Conservation (phyloP, 1,140 invertebrate species). For the Heliconius himera region DNA sequence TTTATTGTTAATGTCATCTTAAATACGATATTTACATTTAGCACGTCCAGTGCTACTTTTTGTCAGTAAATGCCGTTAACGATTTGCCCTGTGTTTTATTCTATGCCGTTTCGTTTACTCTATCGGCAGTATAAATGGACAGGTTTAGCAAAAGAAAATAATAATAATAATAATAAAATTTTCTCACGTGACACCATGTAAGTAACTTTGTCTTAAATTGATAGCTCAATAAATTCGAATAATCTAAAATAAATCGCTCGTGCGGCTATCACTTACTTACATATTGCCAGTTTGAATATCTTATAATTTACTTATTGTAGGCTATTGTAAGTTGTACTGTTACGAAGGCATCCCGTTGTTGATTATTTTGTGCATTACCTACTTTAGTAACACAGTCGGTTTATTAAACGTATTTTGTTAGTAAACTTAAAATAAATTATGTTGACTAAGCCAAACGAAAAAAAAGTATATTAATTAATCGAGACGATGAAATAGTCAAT, state of each 20-base stretch:
- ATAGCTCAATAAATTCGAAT: conserved; percentile 32
- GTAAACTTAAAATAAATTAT: conserved; percentile 67
- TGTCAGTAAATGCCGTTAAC: conserved; percentile 8
- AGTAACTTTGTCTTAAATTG: conserved; percentile 22
- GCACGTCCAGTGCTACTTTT: conserved; percentile 18
- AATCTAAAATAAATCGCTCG: conserved; percentile 29
- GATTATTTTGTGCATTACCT: conserved; percentile 71
- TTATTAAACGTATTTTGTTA: conserved; percentile 63
- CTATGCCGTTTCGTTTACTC: not conserved
- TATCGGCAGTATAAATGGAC: conserved; percentile 44
- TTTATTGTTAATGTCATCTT: conserved; percentile 21
- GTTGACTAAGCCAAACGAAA: conserved; percentile 67
- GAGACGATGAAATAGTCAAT: conserved; percentile 49
- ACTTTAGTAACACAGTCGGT: conserved; percentile 78
- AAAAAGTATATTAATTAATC: conserved; percentile 43
- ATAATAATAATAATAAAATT: not conserved
- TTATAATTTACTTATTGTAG: conserved; percentile 71
- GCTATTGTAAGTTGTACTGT: conserved; percentile 80
- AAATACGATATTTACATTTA: conserved; percentile 39
- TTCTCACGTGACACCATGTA: conserved; percentile 36
- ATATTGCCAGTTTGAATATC: conserved; percentile 57
- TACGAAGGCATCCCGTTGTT: conserved; percentile 77
- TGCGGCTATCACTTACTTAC: conserved; percentile 23
- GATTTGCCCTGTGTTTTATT: not conserved
- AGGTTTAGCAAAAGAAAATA: conserved; percentile 37